These are phyloP conservation scores for Megaustenia siamemsis DNA, from an alignment of 2,888 invertebrate genomes.

Conservation along the genomic window DNA sequence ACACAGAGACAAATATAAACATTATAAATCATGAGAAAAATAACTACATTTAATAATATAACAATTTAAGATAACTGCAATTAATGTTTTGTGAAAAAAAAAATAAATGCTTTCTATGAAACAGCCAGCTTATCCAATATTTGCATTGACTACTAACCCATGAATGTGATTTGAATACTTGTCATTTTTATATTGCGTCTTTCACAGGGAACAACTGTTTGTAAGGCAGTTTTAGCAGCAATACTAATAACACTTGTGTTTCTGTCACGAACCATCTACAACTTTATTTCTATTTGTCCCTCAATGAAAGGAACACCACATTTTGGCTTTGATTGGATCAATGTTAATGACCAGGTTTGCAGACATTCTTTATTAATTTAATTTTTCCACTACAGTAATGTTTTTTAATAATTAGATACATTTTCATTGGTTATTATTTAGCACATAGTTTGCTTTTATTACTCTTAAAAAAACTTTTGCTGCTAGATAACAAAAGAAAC, in stretches of 20 bases:
- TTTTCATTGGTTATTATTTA: background rate
- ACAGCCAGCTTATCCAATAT: too few relatives aligned
- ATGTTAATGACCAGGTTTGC: slow-evolving; percentile 79
- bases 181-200: background rate
- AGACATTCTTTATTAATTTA: background rate
- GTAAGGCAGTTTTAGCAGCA: slow-evolving; percentile 72
- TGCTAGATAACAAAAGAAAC: too few relatives aligned
- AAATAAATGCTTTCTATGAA: too few relatives aligned
- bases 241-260: slow-evolving; percentile 74
- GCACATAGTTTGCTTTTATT: background rate
- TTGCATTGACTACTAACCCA: too few relatives aligned
- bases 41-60: too few relatives aligned
- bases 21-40: too few relatives aligned
- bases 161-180: too few relatives aligned
- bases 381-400: background rate
- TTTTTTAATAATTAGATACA: too few relatives aligned
- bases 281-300: slow-evolving; percentile 74
- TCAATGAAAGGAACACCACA: slow-evolving; percentile 66
- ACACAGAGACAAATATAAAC: too few relatives aligned
- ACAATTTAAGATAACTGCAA: too few relatives aligned
- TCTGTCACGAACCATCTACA: slow-evolving; percentile 77
- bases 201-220: slow-evolving; percentile 75
- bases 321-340: slow-evolving; percentile 79
- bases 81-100: too few relatives aligned
- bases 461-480: background rate